These are phyloP conservation scores for Lepeophtheirus salmonis DNA, from an alignment of 1,140 invertebrate genomes.

Conservation along the genomic window DNA sequence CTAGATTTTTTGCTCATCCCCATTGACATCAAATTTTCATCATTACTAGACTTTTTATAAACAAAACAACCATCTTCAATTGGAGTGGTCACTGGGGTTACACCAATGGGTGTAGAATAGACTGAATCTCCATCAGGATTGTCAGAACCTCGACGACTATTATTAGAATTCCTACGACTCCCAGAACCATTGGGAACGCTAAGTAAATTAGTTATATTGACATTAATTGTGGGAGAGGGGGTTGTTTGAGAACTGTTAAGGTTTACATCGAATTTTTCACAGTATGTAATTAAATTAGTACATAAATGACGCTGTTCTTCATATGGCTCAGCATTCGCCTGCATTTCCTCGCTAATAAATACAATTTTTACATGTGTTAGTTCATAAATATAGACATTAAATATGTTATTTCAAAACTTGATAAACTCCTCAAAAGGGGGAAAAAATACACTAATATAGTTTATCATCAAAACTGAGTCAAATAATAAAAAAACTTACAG, in stretches of 20 bases:
- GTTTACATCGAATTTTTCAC: conserved; percentile 22
- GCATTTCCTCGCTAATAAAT: conserved; percentile 24
- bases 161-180: background rate
- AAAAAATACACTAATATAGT: too few species aligned
- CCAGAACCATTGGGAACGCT: background rate
- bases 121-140: background rate
- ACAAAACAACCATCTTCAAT: background rate
- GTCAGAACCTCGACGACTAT: background rate
- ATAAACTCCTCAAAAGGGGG: too few species aligned
- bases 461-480: too few species aligned
- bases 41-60: background rate
- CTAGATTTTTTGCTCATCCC: background rate
- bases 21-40: background rate
- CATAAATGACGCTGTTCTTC: conserved; percentile 25
- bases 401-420: too few species aligned
- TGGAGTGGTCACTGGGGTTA: background rate
- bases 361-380: too few species aligned
- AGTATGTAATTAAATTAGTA: conserved; percentile 25
- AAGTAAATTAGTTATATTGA: background rate
- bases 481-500: conserved; percentile 12
- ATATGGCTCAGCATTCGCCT: conserved; percentile 23
- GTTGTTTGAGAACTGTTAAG: background rate
- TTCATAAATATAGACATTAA: too few species aligned
- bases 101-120: background rate
- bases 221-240: background rate